Evolutionary conservation across 1,140 invertebrate genomes (phyloP).

Genomic region (Drosophila kohkoa): DNA sequence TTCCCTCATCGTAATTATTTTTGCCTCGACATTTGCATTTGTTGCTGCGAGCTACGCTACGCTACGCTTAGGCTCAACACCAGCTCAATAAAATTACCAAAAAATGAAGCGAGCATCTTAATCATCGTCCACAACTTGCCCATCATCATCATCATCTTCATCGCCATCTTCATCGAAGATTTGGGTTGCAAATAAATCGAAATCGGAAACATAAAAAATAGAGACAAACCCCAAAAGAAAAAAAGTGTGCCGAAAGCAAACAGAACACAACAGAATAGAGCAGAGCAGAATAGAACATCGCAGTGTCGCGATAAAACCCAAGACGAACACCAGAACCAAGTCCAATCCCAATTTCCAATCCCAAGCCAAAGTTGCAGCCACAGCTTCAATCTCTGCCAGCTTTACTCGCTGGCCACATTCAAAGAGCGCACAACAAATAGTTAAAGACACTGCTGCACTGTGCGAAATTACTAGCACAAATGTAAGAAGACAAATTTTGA

Average conservation of each 20-base stretch:
- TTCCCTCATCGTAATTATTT: constrained; percentile 41
- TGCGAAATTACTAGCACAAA: too few species aligned
- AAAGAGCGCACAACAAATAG: too few species aligned
- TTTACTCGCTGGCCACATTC: too few species aligned
- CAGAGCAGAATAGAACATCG: background rate
- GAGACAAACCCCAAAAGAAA: constrained; percentile 53
- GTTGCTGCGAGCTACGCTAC: constrained; percentile 6
- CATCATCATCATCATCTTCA: background rate
- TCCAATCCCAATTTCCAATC: background rate
- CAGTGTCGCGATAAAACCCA: constrained; percentile 52
- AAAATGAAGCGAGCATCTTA: constrained; percentile 27
- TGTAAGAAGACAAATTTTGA: too few species aligned
- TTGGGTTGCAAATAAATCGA: constrained; percentile 76
- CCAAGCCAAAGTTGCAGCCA: too few species aligned
- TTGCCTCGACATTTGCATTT: constrained; percentile 45
- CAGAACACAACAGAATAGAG: too few species aligned
- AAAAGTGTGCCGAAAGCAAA: constrained; percentile 18
- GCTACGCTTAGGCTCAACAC: constrained; percentile 1
- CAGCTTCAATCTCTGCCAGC: too few species aligned
- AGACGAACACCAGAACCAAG: constrained; percentile 7
- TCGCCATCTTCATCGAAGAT: constrained; percentile 50
- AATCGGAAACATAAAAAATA: constrained; percentile 72
- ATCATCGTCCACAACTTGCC: constrained; percentile 7
- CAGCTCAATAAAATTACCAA: constrained; percentile 25
- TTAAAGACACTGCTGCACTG: too few species aligned